These are phyloP conservation scores for Galaxea fascicularis DNA, from an alignment of 92 coral and sea anemone genomes.

Conservation along the genomic window DNA sequence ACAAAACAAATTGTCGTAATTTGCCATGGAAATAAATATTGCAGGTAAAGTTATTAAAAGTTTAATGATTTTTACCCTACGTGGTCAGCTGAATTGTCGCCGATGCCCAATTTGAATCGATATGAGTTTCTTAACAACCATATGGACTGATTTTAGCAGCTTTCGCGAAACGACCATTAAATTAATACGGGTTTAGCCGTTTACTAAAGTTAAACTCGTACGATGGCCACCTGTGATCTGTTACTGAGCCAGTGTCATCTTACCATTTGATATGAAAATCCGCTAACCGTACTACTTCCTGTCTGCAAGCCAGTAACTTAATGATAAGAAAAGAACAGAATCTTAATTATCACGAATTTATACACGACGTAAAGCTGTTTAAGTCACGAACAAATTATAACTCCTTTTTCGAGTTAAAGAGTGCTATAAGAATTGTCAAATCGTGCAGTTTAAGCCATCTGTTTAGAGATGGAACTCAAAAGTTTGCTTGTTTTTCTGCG, in stretches of 20 bases:
- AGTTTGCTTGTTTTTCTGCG: too few relatives aligned
- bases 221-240: neutral
- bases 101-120: neutral
- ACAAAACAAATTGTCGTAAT: neutral
- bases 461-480: neutral
- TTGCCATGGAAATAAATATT: neutral
- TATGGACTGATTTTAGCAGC: neutral
- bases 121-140: neutral
- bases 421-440: neutral
- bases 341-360: neutral
- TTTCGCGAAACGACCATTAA: neutral
- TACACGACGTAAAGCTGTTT: neutral
- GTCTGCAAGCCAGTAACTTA: neutral
- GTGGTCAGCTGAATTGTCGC: constrained; percentile 9
- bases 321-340: too few relatives aligned
- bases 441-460: neutral
- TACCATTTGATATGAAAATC: neutral
- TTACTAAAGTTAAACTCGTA: neutral
- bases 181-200: neutral
- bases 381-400: neutral
- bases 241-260: neutral
- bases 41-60: neutral
- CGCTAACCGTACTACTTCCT: neutral
- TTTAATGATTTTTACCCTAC: constrained; percentile 6
- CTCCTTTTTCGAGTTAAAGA: neutral